Conservation (phyloP, 1,140 invertebrate genomes). For the Melipona quadrifasciata region DNA sequence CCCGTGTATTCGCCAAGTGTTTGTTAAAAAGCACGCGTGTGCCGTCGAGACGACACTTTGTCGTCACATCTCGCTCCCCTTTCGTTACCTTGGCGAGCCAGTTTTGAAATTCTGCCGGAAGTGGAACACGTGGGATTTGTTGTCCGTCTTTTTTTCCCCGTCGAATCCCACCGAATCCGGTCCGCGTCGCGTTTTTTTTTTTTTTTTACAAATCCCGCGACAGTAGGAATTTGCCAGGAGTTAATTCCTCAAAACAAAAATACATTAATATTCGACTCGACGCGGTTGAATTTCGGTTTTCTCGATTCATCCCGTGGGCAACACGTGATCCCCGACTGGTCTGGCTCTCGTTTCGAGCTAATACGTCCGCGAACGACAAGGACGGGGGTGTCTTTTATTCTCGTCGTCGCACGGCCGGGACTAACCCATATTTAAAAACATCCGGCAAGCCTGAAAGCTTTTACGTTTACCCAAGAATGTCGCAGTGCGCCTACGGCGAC, state of each 20-base stretch:
- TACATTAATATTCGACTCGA: background rate
- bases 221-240: background rate
- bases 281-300: background rate
- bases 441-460: conserved; percentile 22
- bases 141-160: too few relatives aligned
- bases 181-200: background rate
- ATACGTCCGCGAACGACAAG: background rate
- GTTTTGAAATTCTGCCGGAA: background rate
- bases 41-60: background rate
- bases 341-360: background rate
- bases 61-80: too few relatives aligned
- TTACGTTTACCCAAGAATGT: conserved; percentile 55
- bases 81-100: too few relatives aligned
- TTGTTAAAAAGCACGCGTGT: background rate
- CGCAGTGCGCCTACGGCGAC: conserved; percentile 41
- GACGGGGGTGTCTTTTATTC: background rate
- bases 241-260: background rate
- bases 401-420: background rate
- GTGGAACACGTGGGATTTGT: background rate
- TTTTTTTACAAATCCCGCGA: too few relatives aligned
- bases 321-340: background rate
- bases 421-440: conserved; percentile 35
- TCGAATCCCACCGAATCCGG: too few relatives aligned
- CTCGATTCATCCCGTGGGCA: background rate
- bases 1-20: background rate